These are phyloP conservation scores for Apodemus agrarius DNA, from an alignment of 2,797 vertebrate species.

Conservation along the genomic window DNA sequence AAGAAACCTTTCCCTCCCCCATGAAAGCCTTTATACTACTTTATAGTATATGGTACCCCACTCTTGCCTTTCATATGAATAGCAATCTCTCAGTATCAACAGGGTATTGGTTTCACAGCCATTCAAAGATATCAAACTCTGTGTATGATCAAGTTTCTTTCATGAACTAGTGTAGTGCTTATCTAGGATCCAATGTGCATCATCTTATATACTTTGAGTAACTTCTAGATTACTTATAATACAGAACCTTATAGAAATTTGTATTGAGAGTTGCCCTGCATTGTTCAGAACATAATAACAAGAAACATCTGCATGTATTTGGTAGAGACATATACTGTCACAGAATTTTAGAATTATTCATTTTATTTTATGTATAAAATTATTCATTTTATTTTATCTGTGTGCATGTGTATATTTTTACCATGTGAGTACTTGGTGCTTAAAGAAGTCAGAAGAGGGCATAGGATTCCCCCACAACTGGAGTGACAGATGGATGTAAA, in stretches of 20 bases:
- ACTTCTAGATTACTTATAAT: not conserved
- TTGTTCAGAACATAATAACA: not conserved
- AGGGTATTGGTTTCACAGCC: not conserved
- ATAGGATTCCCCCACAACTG: not conserved
- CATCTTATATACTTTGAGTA: not conserved
- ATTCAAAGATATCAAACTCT: not conserved
- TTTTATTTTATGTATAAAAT: not conserved
- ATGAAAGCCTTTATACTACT: not conserved
- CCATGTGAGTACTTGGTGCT: not conserved
- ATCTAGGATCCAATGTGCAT: not conserved
- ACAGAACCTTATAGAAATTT: not conserved
- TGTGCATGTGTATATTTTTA: not conserved
- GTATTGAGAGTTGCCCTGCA: not conserved
- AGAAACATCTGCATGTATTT: not conserved
- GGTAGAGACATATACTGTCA: not conserved
- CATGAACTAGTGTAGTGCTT: not conserved
- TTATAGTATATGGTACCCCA: not conserved
- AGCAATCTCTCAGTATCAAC: not conserved
- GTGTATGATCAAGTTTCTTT: not conserved
- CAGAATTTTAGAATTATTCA: not conserved
- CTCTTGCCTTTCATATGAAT: not conserved
- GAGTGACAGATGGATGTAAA: not conserved
- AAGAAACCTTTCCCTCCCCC: not conserved
- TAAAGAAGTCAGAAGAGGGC: not conserved
- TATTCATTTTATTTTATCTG: not conserved